Base-by-base conservation (phyloP, 2,888 invertebrate genomes). In the Amblyjoppa proteus region DNA sequence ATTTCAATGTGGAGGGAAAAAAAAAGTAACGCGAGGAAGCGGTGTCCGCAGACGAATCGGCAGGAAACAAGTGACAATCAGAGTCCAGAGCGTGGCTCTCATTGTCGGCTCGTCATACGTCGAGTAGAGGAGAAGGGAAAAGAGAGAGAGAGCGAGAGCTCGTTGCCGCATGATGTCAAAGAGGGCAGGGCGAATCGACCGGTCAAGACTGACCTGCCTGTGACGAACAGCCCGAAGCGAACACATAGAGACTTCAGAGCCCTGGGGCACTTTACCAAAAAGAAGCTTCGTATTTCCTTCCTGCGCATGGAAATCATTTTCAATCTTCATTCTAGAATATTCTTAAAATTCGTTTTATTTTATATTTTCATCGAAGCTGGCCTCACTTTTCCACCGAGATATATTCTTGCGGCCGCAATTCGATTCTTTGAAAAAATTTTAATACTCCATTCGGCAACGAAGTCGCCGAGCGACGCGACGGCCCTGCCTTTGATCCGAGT, bases 41-140 rank as follows among this genome's bases (percentile, higher is more conserved):
- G 79, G 81, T 83, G 77, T 56, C 70, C 64, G 38, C 70, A 81
- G 77, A 89, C 64, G 89, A 89, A 90, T 88, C 80, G 90, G 89
- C 90, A 91, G 92, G 91, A 92, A 92, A 93, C 93, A 92, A 92
- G 92, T 93, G 93, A 93, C 93, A 93, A 93, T 93, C 93, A 91
- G 90, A 88, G 89, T 88, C 79, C 84, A 80, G 86, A 83, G 31
- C 31, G 70, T 89, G 86, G 91, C 89, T 90, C 91, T 80, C 86
- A 91, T 94, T 93, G 93, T 94, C 76, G 86, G 58, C 89, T 87
- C 87, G 92, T 92, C 93, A 90, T 85, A 86, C 87, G 88, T 88
- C 90, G 90, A 20, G 11, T 16, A 68, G 16, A 31, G 38, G 28
- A 41, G 25, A 91, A 90, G 89, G 16, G 45, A 49, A 11, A 9